phyloP scores from a whole-genome alignment of 2,113 vertebrate genomes.

The Dunckerocampus dactyliophorus region DNA sequence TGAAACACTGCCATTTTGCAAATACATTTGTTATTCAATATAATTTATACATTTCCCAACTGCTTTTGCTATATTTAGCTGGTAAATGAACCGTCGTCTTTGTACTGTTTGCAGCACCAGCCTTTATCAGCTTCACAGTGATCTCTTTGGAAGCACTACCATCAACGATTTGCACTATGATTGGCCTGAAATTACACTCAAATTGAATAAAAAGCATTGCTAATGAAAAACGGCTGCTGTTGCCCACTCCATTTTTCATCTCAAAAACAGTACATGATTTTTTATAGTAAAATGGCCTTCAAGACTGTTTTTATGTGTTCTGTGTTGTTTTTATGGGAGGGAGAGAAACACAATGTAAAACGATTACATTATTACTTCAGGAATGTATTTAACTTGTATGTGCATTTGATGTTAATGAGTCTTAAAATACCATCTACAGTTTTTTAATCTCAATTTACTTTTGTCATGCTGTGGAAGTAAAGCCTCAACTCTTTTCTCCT shows the following conservation, averaged over 20 bases:
- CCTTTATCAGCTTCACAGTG: neutral
- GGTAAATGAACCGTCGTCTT: neutral
- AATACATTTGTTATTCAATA: neutral
- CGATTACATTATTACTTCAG: too few relatives aligned
- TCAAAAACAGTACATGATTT: too few relatives aligned
- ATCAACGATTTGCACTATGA: constrained; percentile 2
- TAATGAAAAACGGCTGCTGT: neutral
- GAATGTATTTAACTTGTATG: too few relatives aligned
- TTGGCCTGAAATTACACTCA: constrained; percentile 1
- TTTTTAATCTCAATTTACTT: neutral
- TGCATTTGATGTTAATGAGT: neutral
- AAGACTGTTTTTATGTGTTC: too few relatives aligned
- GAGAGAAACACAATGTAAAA: too few relatives aligned
- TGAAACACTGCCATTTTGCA: too few relatives aligned
- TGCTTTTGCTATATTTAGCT: neutral
- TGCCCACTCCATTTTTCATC: too few relatives aligned
- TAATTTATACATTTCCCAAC: neutral
- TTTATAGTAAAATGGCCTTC: too few relatives aligned
- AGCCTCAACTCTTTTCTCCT: constrained; percentile 15
- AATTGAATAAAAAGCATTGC: constrained; percentile 4
- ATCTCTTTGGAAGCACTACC: neutral
- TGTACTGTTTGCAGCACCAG: neutral
- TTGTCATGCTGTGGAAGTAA: constrained; percentile 12
- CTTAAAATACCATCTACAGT: neutral
- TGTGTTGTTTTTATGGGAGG: too few relatives aligned